phyloP scores from a whole-genome alignment of 2,113 vertebrate genomes.

The Petrocephalus microphthalmus region DNA sequence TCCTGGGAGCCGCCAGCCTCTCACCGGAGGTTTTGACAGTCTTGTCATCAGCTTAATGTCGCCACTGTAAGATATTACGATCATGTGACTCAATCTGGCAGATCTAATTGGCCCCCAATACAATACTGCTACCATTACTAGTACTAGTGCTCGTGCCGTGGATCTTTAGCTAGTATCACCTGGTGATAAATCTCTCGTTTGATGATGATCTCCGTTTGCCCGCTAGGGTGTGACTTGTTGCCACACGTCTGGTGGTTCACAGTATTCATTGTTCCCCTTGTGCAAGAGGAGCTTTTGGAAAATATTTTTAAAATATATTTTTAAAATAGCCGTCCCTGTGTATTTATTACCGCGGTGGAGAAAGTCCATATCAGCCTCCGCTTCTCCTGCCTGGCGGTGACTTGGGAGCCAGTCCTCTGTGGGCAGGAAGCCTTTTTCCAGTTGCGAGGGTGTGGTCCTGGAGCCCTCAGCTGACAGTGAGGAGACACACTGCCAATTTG shows the following conservation, averaged over 20 bases:
- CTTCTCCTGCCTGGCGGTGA: slow-evolving; percentile 6
- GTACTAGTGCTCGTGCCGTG: neutral
- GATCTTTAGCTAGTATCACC: neutral
- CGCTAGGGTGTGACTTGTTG: neutral
- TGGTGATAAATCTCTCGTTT: neutral
- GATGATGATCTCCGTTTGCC: neutral
- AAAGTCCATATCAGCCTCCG: neutral
- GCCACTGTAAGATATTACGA: neutral
- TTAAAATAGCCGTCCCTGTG: neutral
- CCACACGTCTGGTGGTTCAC: neutral
- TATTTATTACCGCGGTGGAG: slow-evolving; percentile 12
- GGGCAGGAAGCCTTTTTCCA: slow-evolving; percentile 2
- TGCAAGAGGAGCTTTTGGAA: neutral
- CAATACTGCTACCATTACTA: neutral
- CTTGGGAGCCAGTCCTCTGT: neutral
- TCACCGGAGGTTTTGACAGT: neutral
- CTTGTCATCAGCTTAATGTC: neutral
- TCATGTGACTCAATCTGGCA: neutral
- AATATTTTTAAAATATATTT: neutral
- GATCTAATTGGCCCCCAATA: neutral
- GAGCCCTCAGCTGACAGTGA: neutral
- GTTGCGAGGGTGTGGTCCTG: slow-evolving; percentile 10
- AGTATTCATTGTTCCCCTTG: neutral
- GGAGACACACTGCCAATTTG: neutral
- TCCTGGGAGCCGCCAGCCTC: neutral